A percentile compares a stretch with the other conserved stretches of the same genome.
Evolutionary conservation across 2,888 invertebrate species (phyloP).

Genomic region (Agonopterix arenella): DNA sequence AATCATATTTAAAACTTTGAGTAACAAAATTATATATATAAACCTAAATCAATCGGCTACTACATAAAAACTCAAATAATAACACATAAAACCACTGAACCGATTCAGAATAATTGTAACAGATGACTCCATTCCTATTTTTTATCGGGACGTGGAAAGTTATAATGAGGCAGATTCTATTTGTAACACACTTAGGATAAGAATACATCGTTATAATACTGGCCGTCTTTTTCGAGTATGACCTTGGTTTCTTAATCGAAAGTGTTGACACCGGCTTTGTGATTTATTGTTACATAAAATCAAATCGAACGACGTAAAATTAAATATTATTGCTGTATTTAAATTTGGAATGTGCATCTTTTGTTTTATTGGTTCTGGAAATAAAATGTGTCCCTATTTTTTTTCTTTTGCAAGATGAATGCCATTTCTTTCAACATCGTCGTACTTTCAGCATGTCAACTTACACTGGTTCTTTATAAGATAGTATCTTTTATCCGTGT

Average conservation of each 20-base stretch:
- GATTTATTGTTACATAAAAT: conserved; percentile 62
- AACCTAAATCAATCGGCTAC: conserved; percentile 33
- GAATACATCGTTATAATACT: conserved; percentile 49
- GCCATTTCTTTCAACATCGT: too few species aligned
- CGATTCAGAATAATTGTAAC: conserved; percentile 45
- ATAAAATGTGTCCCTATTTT: conserved; percentile 26
- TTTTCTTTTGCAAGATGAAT: too few species aligned
- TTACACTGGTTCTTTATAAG: too few species aligned
- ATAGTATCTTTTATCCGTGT: too few species aligned
- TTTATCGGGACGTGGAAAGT: conserved; percentile 62
- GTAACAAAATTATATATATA: neutral
- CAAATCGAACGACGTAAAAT: conserved; percentile 55
- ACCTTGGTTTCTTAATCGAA: conserved; percentile 68
- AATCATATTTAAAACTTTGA: too few species aligned
- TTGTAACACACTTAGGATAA: conserved; percentile 57
- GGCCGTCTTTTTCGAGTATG: conserved; percentile 38
- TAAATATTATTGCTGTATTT: conserved; percentile 54
- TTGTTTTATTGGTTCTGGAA: conserved; percentile 48
- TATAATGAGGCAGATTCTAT: conserved; percentile 67
- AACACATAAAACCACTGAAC: conserved; percentile 17
- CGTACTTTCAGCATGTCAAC: too few species aligned
- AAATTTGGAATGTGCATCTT: conserved; percentile 45
- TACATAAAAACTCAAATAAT: conserved; percentile 24
- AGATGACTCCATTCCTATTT: conserved; percentile 65
- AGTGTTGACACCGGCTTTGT: conserved; percentile 57